Evolutionary conservation across 1,140 invertebrate genomes (phyloP), one percentile per base, ranked within the genome.

Genomic region (Bombus ignitus): DNA sequence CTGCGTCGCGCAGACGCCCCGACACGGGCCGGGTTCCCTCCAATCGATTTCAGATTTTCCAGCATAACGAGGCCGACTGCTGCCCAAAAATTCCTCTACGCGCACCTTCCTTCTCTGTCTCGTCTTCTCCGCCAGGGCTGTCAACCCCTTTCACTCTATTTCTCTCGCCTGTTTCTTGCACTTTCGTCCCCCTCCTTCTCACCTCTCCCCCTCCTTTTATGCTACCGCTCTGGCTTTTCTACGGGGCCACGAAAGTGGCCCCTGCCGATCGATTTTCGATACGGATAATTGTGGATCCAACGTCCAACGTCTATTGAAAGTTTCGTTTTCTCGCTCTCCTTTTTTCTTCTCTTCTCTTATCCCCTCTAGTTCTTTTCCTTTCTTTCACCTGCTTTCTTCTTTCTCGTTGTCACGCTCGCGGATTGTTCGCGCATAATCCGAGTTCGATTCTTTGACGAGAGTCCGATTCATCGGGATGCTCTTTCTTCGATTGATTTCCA

Each of bases 31-130:
- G 85, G 89, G 88, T 93, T 92, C 15, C 65, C 89, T 91, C 87
- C 92, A 92, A 94, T 94, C 93, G 92, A 94, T 93, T 93, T 93
- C 92, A 93, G 92, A 94, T 94, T 94, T 93, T 93, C 92, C 91
- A 93, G 91, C 92, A 93, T 93, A 94, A 94, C 92, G 92, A 93
- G 92, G 93, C 93, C 92, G 93, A 93, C 93, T 91, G 88, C 90
- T 92, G 90, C 87, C 92, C 93, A 92, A 93, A 93, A 93, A 93
- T 91, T 92, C 90, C 85, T 87, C 91, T 76, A 81, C 90, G 68
- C 80, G 81, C 80, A 85, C 79, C 68, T 77, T 80, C 84, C 28
- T 57, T 59, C 59, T 59, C 79, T 44, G 57, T 65, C 73, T 59
- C 68, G 74, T 83, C 47, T 44, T 59, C 44, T 70, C 68, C 18